Evolutionary conservation across 2,113 vertebrate species (phyloP), one percentile per base, ranked within the genome.

Genomic region (Muntiacus muntjak): DNA sequence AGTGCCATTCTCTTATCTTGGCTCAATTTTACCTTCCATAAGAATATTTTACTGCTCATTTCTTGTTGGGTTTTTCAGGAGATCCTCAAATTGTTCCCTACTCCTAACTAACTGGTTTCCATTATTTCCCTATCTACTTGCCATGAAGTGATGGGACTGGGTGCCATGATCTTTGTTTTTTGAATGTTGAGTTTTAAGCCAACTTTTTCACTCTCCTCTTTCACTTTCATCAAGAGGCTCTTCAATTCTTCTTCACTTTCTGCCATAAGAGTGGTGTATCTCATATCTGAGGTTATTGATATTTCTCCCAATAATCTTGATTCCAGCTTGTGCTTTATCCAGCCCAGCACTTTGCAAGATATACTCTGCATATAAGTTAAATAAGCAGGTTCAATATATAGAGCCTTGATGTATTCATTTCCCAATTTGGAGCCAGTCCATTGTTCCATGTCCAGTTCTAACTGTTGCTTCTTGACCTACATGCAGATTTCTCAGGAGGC

Each of bases 1-100:
- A 95, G 50, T 60, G 30, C 47, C 15, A 47, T 87, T 94, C 28
- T 92, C 86, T 97, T 74, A 45, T 89, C 52, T 91, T 89, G 91
- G 60, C 26, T 97, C 91, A 97, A 84, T 97, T 97, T 97, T 97
- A 91, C 91, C 52, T 93, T 85, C 94, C 82, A 96, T 74, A 21
- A 54, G 60, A 96, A 96, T 97, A 71, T 47, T 97, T 82, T 97
- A 43, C n/a, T 89, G 43, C 33, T 28, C 50, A 36, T 87, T 89
- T 95, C 95, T 94, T 78, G 26, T 60, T 91, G 58, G 17, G 21
- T 84, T 81, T 84, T 93, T 92, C 78, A 45, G 60, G 47, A 97
- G 45, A 92, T 94, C 50, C n/a, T 96, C 36, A 93, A 88, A 95
- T 81, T 92, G 16, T 91, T 91, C 36, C 28, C 45, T 36, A 74